phyloP scores from a whole-genome alignment of 2,888 invertebrate species.

The Lepetodrilus schrolli region DNA sequence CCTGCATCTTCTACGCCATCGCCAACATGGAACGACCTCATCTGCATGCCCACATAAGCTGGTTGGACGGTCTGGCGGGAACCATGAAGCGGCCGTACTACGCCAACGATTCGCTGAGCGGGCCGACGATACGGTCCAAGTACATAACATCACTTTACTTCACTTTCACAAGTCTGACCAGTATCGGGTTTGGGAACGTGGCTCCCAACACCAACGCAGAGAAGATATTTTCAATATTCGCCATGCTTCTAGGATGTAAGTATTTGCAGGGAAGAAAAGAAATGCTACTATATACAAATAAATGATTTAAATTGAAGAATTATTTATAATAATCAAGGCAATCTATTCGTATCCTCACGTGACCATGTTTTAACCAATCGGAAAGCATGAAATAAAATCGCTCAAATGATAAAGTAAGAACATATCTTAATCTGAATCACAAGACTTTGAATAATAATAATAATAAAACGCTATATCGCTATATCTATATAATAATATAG shows the following conservation, averaged over 20 bases:
- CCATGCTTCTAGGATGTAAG: slow-evolving; percentile 76
- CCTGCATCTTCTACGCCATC: slow-evolving; percentile 76
- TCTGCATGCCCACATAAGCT: slow-evolving; percentile 65
- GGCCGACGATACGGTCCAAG: slow-evolving; percentile 72
- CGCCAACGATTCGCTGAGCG: slow-evolving; percentile 72
- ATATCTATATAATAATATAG: too few relatives aligned
- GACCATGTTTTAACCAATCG: too few relatives aligned
- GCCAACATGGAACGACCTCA: slow-evolving; percentile 73
- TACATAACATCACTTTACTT: slow-evolving; percentile 76
- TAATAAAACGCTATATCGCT: too few relatives aligned
- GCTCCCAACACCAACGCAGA: slow-evolving; percentile 75
- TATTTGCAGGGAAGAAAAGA: too few relatives aligned
- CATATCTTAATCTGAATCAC: too few relatives aligned
- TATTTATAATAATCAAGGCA: too few relatives aligned
- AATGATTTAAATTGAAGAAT: too few relatives aligned
- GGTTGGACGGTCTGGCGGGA: slow-evolving; percentile 72
- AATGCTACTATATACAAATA: too few relatives aligned
- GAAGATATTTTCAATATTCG: slow-evolving; percentile 76
- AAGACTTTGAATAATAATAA: too few relatives aligned
- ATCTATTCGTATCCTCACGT: too few relatives aligned
- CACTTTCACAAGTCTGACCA: slow-evolving; percentile 75
- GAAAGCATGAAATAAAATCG: too few relatives aligned
- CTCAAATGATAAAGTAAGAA: too few relatives aligned
- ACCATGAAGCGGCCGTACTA: slow-evolving; percentile 67
- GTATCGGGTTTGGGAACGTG: slow-evolving; percentile 76